Percentiles rank a stretch among this genome's conserved stretches.
These are phyloP conservation scores for Geotrupes spiniger DNA, from an alignment of 2,888 invertebrate species.

Conservation along the genomic window DNA sequence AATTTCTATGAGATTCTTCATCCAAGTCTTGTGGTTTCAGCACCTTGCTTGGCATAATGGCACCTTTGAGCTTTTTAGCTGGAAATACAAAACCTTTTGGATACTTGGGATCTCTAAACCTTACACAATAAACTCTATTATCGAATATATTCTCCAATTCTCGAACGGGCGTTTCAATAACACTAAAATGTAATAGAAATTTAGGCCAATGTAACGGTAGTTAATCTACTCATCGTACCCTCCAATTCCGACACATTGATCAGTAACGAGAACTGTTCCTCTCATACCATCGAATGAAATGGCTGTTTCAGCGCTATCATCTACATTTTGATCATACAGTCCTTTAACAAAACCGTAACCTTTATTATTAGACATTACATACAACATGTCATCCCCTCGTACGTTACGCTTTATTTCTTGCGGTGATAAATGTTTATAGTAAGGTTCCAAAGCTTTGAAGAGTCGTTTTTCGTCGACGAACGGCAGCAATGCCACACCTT, in stretches of 20 bases:
- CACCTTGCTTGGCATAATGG: constrained; percentile 69
- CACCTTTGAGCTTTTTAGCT: constrained; percentile 66
- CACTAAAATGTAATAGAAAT: background rate
- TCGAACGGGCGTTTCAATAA: constrained; percentile 62
- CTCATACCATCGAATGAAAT: constrained; percentile 78
- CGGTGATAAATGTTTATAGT: constrained; percentile 74
- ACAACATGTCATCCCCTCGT: constrained; percentile 86
- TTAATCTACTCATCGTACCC: constrained; percentile 56
- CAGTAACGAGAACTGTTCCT: constrained; percentile 68
- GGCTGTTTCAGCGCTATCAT: constrained; percentile 56
- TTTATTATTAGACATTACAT: constrained; percentile 70
- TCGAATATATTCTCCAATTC: constrained; percentile 62
- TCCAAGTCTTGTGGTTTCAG: constrained; percentile 75
- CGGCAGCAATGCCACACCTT: constrained; percentile 95
- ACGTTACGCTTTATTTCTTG: constrained; percentile 88
- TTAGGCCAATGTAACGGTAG: background rate
- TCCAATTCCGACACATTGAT: constrained; percentile 64
- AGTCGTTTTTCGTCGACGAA: constrained; percentile 94
- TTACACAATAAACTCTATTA: constrained; percentile 63
- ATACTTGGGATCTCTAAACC: constrained; percentile 79
- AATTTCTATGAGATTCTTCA: constrained; percentile 65
- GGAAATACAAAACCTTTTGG: constrained; percentile 72
- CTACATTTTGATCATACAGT: constrained; percentile 61
- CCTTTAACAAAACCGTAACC: constrained; percentile 69
- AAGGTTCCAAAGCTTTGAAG: constrained; percentile 77